Percentiles rank a stretch among this genome's conserved stretches.
Conservation (phyloP, 1,140 invertebrate genomes). For the Ganaspis sp. region DNA sequence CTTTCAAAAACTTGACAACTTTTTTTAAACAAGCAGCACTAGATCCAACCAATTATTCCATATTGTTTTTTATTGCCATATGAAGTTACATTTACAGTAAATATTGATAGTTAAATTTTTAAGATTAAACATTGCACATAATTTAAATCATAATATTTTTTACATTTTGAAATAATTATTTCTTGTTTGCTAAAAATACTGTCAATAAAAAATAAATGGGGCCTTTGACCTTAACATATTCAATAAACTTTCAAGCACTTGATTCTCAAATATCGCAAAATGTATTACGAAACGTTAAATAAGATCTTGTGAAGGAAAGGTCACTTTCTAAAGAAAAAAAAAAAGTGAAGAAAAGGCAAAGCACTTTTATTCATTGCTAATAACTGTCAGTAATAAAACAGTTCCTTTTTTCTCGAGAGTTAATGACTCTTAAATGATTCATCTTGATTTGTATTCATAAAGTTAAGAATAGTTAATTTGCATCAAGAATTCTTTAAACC, state of each 20-base stretch:
- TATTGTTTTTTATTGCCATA: no score
- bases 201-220: background rate
- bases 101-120: no score
- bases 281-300: slow-evolving; percentile 4
- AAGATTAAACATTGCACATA: no score
- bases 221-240: slow-evolving; percentile 19
- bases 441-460: slow-evolving; percentile 13
- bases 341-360: background rate
- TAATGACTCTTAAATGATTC: slow-evolving; percentile 31
- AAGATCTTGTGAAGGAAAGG: slow-evolving; percentile 1
- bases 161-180: no score
- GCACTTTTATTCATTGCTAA: background rate
- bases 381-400: slow-evolving; percentile 4
- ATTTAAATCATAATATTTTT: no score
- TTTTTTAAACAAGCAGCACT: no score
- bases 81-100: no score
- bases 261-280: background rate
- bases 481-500: background rate
- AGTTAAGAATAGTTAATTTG: background rate
- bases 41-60: no score
- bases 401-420: background rate
- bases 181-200: no score
- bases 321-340: background rate
- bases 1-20: background rate
- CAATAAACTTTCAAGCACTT: background rate